Evolutionary conservation across 2,797 vertebrate genomes (phyloP).

Genomic region (Bryconaethiops microstoma): DNA sequence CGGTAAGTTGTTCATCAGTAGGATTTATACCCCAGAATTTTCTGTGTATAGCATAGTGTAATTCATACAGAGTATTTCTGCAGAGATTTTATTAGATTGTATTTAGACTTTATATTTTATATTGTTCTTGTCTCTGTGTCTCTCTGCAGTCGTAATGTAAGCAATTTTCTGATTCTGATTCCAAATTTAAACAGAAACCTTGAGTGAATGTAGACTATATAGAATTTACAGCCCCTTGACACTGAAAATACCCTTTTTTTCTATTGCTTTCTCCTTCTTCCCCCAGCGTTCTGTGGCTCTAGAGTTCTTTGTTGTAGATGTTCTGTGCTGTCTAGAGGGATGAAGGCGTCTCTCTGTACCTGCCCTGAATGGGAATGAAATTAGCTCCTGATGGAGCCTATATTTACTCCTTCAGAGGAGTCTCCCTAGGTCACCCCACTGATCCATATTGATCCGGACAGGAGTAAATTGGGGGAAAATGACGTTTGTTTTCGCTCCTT

Average conservation of each 20-base stretch:
- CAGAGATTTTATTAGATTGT: too few species aligned
- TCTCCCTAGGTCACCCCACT: constrained; percentile 48
- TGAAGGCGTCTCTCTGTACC: constrained; percentile 2
- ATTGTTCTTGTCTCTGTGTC: too few species aligned
- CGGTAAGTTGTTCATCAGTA: too few species aligned
- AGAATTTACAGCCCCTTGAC: background rate
- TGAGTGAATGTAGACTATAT: too few species aligned
- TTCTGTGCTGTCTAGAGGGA: background rate
- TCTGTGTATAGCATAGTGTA: too few species aligned
- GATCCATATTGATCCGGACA: constrained; percentile 56
- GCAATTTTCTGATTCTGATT: too few species aligned
- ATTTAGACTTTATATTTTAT: too few species aligned
- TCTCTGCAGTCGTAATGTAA: too few species aligned
- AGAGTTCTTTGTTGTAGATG: background rate
- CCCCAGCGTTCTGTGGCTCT: too few species aligned
- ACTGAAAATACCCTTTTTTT: background rate
- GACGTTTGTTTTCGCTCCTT: constrained; percentile 54
- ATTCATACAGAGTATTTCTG: too few species aligned
- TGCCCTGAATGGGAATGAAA: constrained; percentile 51
- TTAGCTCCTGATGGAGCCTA: constrained; percentile 50
- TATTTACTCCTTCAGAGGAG: constrained; percentile 45
- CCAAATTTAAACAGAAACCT: too few species aligned
- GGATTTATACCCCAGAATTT: too few species aligned
- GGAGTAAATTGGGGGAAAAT: constrained; percentile 58
- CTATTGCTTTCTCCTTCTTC: background rate